Conservation (phyloP, 2,888 invertebrate species). For the Andrena chrysosceles region DNA sequence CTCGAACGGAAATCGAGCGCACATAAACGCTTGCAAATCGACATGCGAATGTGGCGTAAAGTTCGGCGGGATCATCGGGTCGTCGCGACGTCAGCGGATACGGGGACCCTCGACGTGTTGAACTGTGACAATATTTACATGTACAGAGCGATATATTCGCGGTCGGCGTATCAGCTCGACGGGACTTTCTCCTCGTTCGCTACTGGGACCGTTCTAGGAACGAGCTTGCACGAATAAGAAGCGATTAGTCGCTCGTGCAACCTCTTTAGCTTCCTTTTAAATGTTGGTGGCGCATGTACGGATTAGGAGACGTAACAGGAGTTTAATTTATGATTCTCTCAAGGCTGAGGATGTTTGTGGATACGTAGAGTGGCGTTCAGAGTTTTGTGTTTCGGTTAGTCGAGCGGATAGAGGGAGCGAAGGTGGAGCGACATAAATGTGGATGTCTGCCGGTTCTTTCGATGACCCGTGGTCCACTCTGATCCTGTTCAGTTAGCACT, state of each 20-base stretch:
- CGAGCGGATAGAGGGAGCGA: not conserved
- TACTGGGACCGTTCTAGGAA: not conserved
- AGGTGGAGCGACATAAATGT: slow-evolving; percentile 10
- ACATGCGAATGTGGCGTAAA: slow-evolving; percentile 78
- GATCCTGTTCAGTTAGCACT: slow-evolving; percentile 63
- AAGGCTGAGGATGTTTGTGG: no score
- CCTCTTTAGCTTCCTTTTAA: no score
- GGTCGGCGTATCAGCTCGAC: slow-evolving; percentile 4
- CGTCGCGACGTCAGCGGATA: slow-evolving; percentile 83
- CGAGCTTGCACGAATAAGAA: slow-evolving; percentile 1
- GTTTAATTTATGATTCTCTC: no score
- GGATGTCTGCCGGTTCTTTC: slow-evolving; percentile 36
- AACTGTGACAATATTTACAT: slow-evolving; percentile 49
- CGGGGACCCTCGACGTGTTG: slow-evolving; percentile 77
- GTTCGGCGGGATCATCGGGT: slow-evolving; percentile 82
- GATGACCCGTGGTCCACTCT: slow-evolving; percentile 61
- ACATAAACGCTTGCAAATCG: slow-evolving; percentile 70
- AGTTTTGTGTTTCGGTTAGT: not conserved
- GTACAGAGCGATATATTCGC: slow-evolving; percentile 8
- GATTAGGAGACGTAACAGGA: no score
- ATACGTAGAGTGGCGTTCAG: no score
- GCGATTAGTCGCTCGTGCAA: not conserved
- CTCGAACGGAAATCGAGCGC: slow-evolving; percentile 65
- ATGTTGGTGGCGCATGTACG: no score
- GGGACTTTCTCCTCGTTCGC: slow-evolving; percentile 3